phyloP scores from a whole-genome alignment of 2,113 vertebrate species.

The Myiozetetes cayanensis region DNA sequence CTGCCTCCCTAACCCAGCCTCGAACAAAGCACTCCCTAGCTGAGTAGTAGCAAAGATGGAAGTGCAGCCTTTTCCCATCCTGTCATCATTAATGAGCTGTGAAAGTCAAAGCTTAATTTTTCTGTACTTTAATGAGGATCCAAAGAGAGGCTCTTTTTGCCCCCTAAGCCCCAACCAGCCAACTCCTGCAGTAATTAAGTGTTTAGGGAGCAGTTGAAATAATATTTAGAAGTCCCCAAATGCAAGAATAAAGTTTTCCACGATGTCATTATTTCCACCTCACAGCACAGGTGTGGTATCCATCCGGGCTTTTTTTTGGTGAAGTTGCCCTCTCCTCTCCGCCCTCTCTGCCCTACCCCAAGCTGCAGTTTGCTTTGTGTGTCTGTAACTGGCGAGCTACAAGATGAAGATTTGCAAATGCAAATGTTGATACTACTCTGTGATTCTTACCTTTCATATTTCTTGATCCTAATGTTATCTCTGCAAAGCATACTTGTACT shows the following conservation, averaged over 20 bases:
- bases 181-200: slow-evolving; percentile 39
- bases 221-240: slow-evolving; percentile 30
- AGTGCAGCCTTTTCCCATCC: slow-evolving; percentile 35
- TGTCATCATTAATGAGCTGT: slow-evolving; percentile 56
- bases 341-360: not conserved
- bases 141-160: slow-evolving; percentile 11
- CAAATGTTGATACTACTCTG: not conserved
- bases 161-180: slow-evolving; percentile 23
- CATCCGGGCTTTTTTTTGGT: not conserved
- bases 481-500: not conserved
- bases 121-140: slow-evolving; percentile 45
- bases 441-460: not conserved
- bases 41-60: slow-evolving; percentile 8
- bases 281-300: not conserved
- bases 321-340: not conserved
- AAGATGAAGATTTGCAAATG: not conserved
- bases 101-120: slow-evolving; percentile 59
- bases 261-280: not conserved
- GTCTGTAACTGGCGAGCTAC: not conserved
- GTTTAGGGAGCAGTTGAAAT: slow-evolving; percentile 31
- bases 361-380: not conserved
- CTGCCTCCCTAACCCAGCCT: not conserved
- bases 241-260: slow-evolving; percentile 10
- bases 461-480: not conserved
- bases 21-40: not conserved